phyloP scores from a whole-genome alignment of 2,888 invertebrate genomes.

The Prenolepis imparis region DNA sequence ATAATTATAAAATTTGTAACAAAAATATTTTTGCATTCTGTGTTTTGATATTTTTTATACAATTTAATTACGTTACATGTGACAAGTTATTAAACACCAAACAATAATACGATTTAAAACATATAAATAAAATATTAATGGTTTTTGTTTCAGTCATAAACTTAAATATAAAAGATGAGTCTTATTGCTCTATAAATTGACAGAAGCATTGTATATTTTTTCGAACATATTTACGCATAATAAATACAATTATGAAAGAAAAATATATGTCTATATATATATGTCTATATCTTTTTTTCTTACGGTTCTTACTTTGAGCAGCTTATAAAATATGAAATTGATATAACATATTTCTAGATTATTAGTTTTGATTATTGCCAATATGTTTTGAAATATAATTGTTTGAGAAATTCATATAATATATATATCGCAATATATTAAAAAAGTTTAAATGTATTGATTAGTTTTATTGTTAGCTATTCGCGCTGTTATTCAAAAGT shows the following conservation, averaged over 20 bases:
- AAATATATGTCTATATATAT: constrained; percentile 13
- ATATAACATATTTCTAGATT: constrained; percentile 2
- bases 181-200: constrained; percentile 8
- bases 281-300: not conserved
- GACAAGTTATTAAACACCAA: not conserved
- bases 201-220: not conserved
- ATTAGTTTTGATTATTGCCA: constrained; percentile 32
- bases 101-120: constrained; percentile 25
- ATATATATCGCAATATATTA: not conserved
- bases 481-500: constrained; percentile 8
- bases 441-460: constrained; percentile 21
- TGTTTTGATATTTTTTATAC: constrained; percentile 58
- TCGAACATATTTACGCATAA: not conserved
- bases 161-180: constrained; percentile 33
- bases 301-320: not conserved
- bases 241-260: constrained; percentile 9
- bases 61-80: constrained; percentile 53
- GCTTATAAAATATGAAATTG: constrained; percentile 25
- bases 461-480: constrained; percentile 7
- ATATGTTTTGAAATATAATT: constrained; percentile 49
- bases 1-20: constrained; percentile 21
- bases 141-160: constrained; percentile 44
- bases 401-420: constrained; percentile 29
- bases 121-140: constrained; percentile 62
- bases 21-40: constrained; percentile 4